A percentile compares a stretch with the other conserved stretches of the same genome.
Evolutionary conservation across 2,113 vertebrate species (phyloP).

Genomic region (Ondatra zibethicus): DNA sequence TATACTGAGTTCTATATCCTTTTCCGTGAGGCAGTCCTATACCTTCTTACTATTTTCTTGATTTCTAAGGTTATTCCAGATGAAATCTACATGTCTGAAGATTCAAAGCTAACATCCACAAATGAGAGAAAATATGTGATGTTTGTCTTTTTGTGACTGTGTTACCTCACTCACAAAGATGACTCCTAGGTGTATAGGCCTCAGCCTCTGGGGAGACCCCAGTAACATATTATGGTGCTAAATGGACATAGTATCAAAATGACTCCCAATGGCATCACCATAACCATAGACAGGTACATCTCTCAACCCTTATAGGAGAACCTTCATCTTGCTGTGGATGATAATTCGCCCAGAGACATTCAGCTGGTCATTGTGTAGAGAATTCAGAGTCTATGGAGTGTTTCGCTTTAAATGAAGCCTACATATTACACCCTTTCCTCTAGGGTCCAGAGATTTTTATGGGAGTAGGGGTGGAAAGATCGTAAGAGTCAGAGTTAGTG

Average conservation of each 20-base stretch:
- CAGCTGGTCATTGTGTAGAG: not conserved
- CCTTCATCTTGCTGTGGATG: not conserved
- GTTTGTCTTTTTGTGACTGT: not conserved
- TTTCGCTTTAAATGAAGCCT: not conserved
- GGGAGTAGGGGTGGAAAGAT: not conserved
- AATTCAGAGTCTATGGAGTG: not conserved
- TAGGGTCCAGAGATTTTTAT: not conserved
- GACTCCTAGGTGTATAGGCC: not conserved
- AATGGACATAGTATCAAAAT: not conserved
- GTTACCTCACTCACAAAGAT: not conserved
- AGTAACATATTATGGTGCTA: not conserved
- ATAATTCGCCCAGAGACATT: not conserved
- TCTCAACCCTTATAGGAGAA: not conserved
- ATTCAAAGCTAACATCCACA: not conserved
- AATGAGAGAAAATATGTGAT: not conserved
- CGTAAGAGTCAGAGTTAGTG: not conserved
- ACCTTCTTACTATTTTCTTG: not conserved
- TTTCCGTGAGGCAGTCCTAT: not conserved
- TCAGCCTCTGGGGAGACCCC: not conserved
- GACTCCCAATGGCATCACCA: not conserved
- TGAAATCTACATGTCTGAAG: not conserved
- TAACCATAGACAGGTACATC: not conserved
- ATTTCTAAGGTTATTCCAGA: not conserved
- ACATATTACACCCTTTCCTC: not conserved
- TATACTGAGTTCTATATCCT: not conserved